These are phyloP conservation scores for Anas bahamensis DNA, from an alignment of 2,797 vertebrate species.

Conservation along the genomic window DNA sequence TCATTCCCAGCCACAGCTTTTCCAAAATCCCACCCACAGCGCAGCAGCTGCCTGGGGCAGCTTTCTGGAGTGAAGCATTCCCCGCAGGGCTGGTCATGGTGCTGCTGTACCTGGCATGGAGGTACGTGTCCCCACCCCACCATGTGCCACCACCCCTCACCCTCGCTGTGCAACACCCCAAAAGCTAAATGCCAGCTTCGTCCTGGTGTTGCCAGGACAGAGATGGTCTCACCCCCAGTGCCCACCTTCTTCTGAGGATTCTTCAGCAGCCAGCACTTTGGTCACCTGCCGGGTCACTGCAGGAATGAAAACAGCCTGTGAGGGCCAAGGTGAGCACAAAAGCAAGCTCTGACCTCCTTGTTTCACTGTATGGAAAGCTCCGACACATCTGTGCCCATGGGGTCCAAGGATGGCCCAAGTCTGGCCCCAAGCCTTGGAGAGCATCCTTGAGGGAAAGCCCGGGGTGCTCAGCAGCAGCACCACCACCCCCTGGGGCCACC, in stretches of 20 bases:
- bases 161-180: background rate
- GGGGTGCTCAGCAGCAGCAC: accelerated
- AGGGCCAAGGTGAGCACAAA: background rate
- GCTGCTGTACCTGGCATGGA: too few relatives aligned
- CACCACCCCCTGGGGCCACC: background rate
- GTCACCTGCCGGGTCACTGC: background rate
- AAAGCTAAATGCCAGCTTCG: accelerated
- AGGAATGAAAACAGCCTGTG: background rate
- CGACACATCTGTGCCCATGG: background rate
- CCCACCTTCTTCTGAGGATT: conserved; percentile 69
- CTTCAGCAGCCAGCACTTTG: conserved; percentile 1
- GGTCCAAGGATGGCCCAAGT: background rate
- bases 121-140: too few relatives aligned
- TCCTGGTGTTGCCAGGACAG: background rate
- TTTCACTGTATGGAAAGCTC: accelerated
- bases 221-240: accelerated
- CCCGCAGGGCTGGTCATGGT: too few relatives aligned
- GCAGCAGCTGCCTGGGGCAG: too few relatives aligned
- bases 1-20: too few relatives aligned
- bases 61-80: too few relatives aligned
- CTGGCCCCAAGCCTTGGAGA: background rate
- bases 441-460: background rate
- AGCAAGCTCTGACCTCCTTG: background rate
- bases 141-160: too few relatives aligned
- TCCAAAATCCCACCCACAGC: too few relatives aligned